phyloP scores from a whole-genome alignment of 2,113 vertebrate genomes.

The Otus sunia region DNA sequence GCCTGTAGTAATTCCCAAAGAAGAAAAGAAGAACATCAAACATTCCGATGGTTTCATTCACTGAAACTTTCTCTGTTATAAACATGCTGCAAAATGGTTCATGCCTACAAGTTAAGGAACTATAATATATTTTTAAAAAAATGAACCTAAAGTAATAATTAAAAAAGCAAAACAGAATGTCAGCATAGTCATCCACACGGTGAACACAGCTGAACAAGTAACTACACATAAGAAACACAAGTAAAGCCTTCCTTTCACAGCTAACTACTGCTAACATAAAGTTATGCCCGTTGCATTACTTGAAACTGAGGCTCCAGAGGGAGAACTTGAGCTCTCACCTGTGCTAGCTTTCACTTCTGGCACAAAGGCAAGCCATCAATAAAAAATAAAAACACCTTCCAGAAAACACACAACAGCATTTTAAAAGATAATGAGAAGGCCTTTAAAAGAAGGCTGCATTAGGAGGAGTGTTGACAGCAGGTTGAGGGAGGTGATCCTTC shows the following conservation, averaged over 20 bases:
- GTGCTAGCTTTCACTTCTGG: not conserved
- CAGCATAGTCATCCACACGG: not conserved
- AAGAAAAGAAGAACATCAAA: not conserved
- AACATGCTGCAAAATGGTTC: not conserved
- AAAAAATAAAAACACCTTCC: not conserved
- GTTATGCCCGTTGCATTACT: not conserved
- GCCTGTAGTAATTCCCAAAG: slow-evolving; percentile 71
- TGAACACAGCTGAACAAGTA: not conserved
- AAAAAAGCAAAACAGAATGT: not conserved
- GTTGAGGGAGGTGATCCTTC: not conserved
- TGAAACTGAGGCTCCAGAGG: not conserved
- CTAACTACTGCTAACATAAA: not conserved
- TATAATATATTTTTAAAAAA: not conserved
- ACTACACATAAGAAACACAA: not conserved
- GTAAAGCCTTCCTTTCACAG: not conserved
- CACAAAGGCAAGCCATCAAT: not conserved
- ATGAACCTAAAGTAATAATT: not conserved
- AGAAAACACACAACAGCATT: not conserved
- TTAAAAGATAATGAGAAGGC: not conserved
- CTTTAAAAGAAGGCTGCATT: not conserved
- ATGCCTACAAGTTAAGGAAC: not conserved
- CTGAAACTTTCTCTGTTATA: not conserved
- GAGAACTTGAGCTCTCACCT: not conserved
- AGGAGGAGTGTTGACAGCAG: not conserved
- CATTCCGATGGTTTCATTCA: not conserved